Conservation (phyloP, 2,113 vertebrate genomes). For the Setophaga petechia region DNA sequence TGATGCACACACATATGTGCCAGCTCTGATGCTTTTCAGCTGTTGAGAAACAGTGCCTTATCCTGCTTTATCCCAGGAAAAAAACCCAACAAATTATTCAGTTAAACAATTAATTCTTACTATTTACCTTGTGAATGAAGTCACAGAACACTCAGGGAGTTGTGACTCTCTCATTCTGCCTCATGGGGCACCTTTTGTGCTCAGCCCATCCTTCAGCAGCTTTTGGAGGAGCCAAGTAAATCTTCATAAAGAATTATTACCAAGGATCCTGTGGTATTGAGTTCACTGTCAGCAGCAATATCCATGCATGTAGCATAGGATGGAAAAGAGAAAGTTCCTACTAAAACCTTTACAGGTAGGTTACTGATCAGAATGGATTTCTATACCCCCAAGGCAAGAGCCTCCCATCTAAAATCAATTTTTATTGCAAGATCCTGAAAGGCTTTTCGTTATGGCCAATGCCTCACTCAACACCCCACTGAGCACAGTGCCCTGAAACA, state of each 20-base stretch:
- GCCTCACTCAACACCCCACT: background rate
- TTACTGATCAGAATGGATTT: background rate
- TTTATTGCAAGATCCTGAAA: background rate
- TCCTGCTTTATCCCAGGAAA: background rate
- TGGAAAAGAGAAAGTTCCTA: background rate
- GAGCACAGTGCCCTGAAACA: background rate
- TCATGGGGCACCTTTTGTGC: rapidly evolving
- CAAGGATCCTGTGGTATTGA: background rate
- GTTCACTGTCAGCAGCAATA: background rate
- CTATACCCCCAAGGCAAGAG: background rate
- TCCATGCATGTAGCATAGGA: background rate
- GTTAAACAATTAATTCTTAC: background rate
- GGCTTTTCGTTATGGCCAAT: background rate
- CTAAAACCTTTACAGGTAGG: background rate
- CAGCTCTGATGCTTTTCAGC: background rate
- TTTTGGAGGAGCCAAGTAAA: background rate
- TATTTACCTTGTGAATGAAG: background rate
- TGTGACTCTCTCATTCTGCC: background rate
- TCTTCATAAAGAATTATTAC: rapidly evolving
- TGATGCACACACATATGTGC: background rate
- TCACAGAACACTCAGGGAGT: rapidly evolving
- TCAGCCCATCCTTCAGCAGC: background rate
- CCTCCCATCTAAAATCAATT: background rate
- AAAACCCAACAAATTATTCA: background rate
- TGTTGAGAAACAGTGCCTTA: background rate